These are phyloP conservation scores for Helogale parvula DNA, from an alignment of 2,113 vertebrate genomes.

Conservation along the genomic window DNA sequence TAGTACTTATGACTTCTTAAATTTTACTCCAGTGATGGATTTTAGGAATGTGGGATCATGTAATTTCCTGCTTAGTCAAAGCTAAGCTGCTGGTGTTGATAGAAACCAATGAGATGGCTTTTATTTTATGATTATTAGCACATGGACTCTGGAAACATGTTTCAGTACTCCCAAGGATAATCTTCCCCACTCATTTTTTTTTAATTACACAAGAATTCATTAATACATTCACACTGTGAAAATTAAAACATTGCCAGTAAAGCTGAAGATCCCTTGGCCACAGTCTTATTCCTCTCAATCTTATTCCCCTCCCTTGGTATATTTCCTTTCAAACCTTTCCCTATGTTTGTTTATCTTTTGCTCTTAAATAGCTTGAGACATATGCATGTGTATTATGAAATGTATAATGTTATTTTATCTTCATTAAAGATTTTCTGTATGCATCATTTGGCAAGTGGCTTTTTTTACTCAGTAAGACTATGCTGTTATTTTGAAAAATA, in stretches of 20 bases:
- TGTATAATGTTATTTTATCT: constrained; percentile 19
- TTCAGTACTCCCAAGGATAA: neutral
- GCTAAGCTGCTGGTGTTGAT: neutral
- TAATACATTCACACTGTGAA: neutral
- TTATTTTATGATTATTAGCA: constrained; percentile 30
- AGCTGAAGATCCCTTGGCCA: neutral
- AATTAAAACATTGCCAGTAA: neutral
- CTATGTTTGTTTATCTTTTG: neutral
- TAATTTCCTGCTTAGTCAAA: neutral
- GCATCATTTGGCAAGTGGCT: constrained; percentile 22
- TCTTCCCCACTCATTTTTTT: neutral
- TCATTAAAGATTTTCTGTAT: constrained; percentile 33
- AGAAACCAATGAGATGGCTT: constrained; percentile 2
- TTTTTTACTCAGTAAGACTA: neutral
- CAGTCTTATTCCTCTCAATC: neutral
- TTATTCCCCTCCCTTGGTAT: neutral
- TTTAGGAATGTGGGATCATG: constrained; percentile 28
- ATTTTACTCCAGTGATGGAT: constrained; percentile 1
- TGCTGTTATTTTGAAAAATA: neutral
- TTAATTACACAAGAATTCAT: neutral
- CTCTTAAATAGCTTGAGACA: neutral
- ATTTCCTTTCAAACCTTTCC: constrained; percentile 36
- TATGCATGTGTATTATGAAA: neutral
- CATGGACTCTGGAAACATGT: neutral
- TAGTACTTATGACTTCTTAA: constrained; percentile 24